Conservation (phyloP, 2,888 invertebrate genomes). For the Sphaerophoria rueppellii region DNA sequence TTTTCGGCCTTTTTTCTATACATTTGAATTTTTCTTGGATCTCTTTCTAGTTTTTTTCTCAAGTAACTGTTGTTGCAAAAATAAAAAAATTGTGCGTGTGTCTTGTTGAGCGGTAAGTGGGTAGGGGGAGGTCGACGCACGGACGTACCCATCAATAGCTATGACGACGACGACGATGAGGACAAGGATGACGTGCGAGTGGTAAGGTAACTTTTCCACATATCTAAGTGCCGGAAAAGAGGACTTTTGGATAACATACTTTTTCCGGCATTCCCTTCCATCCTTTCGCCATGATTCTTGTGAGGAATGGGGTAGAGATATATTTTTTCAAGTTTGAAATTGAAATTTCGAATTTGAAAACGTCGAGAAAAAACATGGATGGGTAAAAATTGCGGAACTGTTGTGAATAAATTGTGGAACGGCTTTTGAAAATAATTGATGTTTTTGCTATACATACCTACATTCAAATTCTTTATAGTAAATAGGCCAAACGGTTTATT, state of each 20-base stretch:
- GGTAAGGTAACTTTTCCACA: constrained; percentile 68
- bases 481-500: too few species aligned
- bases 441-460: constrained; percentile 43
- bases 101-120: constrained; percentile 37
- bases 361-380: neutral
- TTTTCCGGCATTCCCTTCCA: constrained; percentile 31
- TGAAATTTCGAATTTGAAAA: constrained; percentile 68
- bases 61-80: constrained; percentile 1
- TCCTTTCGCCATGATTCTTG: too few species aligned
- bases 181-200: constrained; percentile 17
- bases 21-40: constrained; percentile 55
- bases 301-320: neutral
- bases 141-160: constrained; percentile 19
- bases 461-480: too few species aligned
- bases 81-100: constrained; percentile 38
- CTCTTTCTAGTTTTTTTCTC: constrained; percentile 4
- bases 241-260: constrained; percentile 64
- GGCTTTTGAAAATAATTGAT: constrained; percentile 48
- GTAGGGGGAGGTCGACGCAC: neutral
- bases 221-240: constrained; percentile 73
- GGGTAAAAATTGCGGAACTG: constrained; percentile 3
- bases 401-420: constrained; percentile 68
- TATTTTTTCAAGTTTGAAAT: constrained; percentile 59
- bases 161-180: constrained; percentile 16
- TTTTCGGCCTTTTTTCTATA: constrained; percentile 41